Percentiles rank a stretch among this genome's conserved stretches.
Conservation (phyloP, 2,888 invertebrate species). For the Psococerastis gibbosa region DNA sequence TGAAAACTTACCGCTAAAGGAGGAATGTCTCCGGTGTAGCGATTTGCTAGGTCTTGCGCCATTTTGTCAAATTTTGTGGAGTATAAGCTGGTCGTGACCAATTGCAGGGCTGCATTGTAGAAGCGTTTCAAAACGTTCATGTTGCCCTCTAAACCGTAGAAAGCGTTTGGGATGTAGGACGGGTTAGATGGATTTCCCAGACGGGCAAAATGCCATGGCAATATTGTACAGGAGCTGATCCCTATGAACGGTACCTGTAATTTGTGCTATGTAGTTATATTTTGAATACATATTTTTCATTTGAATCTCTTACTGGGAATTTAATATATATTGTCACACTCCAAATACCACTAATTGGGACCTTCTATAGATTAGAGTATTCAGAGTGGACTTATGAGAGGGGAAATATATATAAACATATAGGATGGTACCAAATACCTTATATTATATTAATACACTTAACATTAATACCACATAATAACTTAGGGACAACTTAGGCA, state of each 20-base stretch:
- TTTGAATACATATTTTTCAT: too few species aligned
- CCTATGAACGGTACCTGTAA: conserved; percentile 14
- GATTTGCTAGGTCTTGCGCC: conserved; percentile 11
- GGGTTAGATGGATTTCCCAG: conserved; percentile 15
- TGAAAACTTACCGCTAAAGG: conserved; percentile 12
- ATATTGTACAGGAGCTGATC: conserved; percentile 11
- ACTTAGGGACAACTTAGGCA: too few species aligned
- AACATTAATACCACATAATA: too few species aligned
- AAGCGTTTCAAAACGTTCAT: not conserved
- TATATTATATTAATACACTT: too few species aligned
- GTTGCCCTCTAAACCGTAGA: not conserved
- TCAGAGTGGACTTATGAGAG: too few species aligned
- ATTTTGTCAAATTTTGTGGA: conserved; percentile 4
- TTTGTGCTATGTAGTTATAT: not conserved
- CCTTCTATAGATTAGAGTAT: too few species aligned
- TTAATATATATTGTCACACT: too few species aligned
- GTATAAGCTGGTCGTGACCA: conserved; percentile 7
- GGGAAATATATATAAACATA: too few species aligned
- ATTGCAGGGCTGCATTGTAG: not conserved
- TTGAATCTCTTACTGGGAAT: too few species aligned
- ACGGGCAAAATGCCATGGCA: conserved; percentile 14
- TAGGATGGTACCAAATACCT: too few species aligned
- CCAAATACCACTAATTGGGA: too few species aligned
- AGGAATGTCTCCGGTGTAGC: conserved; percentile 14
- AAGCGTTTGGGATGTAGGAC: conserved; percentile 13